Evolutionary conservation across 1,140 invertebrate species (phyloP).

Genomic region (Scaptodrosophila lebanonensis): DNA sequence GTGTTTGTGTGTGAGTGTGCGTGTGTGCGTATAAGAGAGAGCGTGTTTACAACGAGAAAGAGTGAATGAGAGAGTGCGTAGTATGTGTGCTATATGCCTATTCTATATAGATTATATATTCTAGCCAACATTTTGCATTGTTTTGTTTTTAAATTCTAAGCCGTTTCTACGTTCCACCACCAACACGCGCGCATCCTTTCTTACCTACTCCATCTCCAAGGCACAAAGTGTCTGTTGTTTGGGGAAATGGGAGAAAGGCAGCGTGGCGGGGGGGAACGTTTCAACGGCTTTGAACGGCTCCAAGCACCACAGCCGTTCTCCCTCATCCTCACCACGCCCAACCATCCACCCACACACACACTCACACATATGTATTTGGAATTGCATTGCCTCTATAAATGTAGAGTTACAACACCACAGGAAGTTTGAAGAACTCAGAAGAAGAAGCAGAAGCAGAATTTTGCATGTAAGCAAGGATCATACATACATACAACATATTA

Average conservation of each 20-base stretch:
- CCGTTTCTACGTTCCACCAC: conserved; percentile 43
- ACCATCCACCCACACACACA: conserved; percentile 4
- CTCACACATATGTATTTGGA: conserved; percentile 26
- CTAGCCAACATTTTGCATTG: too few relatives aligned
- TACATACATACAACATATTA: conserved; percentile 20
- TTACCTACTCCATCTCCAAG: conserved; percentile 7
- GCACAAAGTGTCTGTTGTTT: conserved; percentile 58
- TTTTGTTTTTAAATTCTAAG: conserved; percentile 28
- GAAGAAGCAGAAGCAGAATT: conserved; percentile 40
- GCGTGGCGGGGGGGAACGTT: conserved; percentile 31
- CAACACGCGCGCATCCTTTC: conserved; percentile 6
- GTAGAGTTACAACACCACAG: too few relatives aligned
- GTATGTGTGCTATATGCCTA: conserved; percentile 25
- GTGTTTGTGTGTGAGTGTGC: conserved; percentile 10
- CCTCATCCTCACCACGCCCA: conserved; percentile 17
- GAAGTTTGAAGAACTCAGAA: conserved; percentile 14
- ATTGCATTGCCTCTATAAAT: conserved; percentile 39
- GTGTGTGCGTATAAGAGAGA: not conserved
- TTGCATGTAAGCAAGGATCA: conserved; percentile 46
- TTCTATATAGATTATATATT: not conserved
- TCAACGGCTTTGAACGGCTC: conserved; percentile 42
- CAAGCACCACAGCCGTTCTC: conserved; percentile 25
- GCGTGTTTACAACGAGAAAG: too few relatives aligned
- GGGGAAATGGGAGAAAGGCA: not conserved
- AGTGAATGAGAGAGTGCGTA: conserved; percentile 17